Evolutionary conservation across 2,888 invertebrate species (phyloP), one percentile per base, ranked within the genome.

Genomic region (Hypselothyrea guttata): DNA sequence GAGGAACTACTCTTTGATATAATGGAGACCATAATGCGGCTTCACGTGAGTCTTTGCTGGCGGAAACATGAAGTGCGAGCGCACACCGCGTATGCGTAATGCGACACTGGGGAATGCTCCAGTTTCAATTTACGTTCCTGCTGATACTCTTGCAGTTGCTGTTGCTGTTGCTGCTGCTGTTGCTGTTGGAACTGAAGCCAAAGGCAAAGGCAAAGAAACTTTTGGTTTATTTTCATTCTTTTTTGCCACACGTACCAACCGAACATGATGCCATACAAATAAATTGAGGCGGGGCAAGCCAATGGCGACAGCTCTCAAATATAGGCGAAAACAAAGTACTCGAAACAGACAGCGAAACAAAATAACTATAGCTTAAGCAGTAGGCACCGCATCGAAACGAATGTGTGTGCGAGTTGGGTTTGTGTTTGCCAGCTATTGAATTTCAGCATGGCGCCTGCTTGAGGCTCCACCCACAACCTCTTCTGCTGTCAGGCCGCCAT

Each of bases 211-310:
- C 55, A 49, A 51, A 35, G 28, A 49, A 58, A 55, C 44, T 54
- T 22, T 22, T 22, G 22, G 22, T 22, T 22, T 22, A 22, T 22
- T 22, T 22, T 22, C 22, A 4, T 57, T 45, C 28, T 46, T 59
- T n/a, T 73, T 53, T 51, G 42, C 42, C 61, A 70, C 57, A 74
- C 73, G 63, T 57, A 63, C 59, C 59, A 47, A 75, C 33, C 55
- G 46, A 76, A 83, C 77, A 83, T 66, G 74, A 69, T 63, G 84
- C 81, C 69, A 79, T 83, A 73, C 79, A 78, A 79, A 79, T 83
- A 79, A 79, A 83, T 83, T 79, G 81, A 74, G 64, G 61, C 78
- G 49, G 52, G 56, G 40, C 51, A 59, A 52, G 47, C 52, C 31
- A 33, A 47, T 38, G 18, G 27, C 63, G 57, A 63, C 64, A 72